phyloP scores from a whole-genome alignment of 2,888 invertebrate genomes.

The Neria commutata region DNA sequence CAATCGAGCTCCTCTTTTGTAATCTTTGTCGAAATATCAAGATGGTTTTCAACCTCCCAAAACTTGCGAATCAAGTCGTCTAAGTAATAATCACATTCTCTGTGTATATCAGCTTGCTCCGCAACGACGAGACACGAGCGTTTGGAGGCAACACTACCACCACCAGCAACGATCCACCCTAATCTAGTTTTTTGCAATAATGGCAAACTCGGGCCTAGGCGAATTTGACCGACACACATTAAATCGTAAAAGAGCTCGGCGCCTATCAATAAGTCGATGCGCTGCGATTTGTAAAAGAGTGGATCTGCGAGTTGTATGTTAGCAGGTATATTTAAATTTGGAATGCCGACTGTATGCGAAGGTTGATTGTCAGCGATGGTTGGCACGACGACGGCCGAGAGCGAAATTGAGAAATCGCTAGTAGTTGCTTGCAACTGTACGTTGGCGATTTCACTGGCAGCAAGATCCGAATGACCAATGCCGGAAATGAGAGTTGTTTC shows the following conservation, averaged over 20 bases:
- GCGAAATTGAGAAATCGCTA: not conserved
- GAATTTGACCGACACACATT: slow-evolving; percentile 17
- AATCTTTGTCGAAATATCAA: not conserved
- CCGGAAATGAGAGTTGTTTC: slow-evolving; percentile 16
- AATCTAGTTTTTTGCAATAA: slow-evolving; percentile 28
- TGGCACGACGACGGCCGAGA: not conserved
- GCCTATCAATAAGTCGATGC: slow-evolving; percentile 13
- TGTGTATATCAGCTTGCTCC: not conserved
- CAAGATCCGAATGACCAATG: slow-evolving; percentile 17
- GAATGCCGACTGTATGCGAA: slow-evolving; percentile 6
- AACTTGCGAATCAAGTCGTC: not conserved
- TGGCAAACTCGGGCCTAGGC: slow-evolving; percentile 15
- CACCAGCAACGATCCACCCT: slow-evolving; percentile 30
- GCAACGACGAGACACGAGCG: not conserved
- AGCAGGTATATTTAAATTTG: slow-evolving; percentile 17
- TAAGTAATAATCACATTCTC: not conserved
- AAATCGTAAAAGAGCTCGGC: slow-evolving; percentile 21
- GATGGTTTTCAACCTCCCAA: slow-evolving; percentile 8
- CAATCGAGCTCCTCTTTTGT: slow-evolving; percentile 12
- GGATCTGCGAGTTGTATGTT: slow-evolving; percentile 21
- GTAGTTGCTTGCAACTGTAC: slow-evolving; percentile 3
- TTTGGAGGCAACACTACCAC: not conserved
- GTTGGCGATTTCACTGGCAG: slow-evolving; percentile 13
- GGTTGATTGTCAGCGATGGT: slow-evolving; percentile 15
- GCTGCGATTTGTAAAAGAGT: slow-evolving; percentile 10